phyloP scores from a whole-genome alignment of 2,888 invertebrate species.

The Cosmia pyralina region DNA sequence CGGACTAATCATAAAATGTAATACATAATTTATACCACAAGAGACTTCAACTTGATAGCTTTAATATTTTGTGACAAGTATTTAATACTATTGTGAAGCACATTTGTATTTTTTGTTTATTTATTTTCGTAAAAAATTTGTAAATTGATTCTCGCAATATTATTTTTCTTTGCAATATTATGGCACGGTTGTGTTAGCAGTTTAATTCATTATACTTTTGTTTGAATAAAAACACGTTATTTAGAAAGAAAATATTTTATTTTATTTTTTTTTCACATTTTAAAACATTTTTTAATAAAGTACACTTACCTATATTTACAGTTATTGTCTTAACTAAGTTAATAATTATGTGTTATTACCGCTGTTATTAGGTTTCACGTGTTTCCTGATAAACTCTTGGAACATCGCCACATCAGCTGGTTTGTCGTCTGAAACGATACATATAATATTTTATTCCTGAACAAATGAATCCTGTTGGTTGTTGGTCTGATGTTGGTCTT shows the following conservation, averaged over 20 bases:
- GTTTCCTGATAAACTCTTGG: constrained; percentile 85
- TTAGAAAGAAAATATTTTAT: constrained; percentile 5
- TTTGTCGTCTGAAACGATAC: constrained; percentile 79
- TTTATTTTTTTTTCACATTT: constrained; percentile 23
- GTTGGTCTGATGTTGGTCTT: background rate
- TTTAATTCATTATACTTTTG: constrained; percentile 4
- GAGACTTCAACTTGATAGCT: background rate
- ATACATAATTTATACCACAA: background rate
- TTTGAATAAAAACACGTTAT: constrained; percentile 53
- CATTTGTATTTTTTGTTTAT: constrained; percentile 11
- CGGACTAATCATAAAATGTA: background rate
- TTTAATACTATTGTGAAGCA: background rate
- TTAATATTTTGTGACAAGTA: constrained; percentile 22
- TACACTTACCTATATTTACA: constrained; percentile 64
- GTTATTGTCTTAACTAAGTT: constrained; percentile 22
- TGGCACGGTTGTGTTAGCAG: constrained; percentile 41
- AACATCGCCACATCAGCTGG: constrained; percentile 84
- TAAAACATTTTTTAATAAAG: background rate
- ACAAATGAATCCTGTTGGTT: background rate
- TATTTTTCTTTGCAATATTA: constrained; percentile 6
- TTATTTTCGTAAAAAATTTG: constrained; percentile 28
- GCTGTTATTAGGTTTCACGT: constrained; percentile 79
- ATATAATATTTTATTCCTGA: background rate
- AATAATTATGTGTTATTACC: constrained; percentile 70
- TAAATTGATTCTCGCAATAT: constrained; percentile 3